phyloP scores from a whole-genome alignment of 2,797 vertebrate genomes.

The Cryptoblepharus egeriae region DNA sequence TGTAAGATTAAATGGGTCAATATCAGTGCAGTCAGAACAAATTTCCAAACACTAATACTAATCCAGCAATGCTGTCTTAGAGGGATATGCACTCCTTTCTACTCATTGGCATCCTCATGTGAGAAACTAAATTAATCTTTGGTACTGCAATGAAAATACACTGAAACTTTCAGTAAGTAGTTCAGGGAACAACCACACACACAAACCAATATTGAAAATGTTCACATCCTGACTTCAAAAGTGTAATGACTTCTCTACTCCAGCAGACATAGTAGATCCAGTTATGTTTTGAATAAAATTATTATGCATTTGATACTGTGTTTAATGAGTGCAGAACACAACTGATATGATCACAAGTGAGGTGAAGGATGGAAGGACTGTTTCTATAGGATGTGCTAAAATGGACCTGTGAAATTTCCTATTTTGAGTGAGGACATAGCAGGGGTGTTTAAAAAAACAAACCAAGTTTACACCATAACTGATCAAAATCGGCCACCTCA shows the following conservation, averaged over 20 bases:
- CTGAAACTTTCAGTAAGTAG: constrained; percentile 43
- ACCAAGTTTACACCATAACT: constrained; percentile 4
- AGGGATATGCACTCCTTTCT: constrained; percentile 23
- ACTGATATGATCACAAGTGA: not conserved
- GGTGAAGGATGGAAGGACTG: constrained; percentile 5
- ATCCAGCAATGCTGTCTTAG: constrained; percentile 12
- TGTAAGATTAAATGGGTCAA: constrained; percentile 33
- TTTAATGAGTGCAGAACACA: not conserved
- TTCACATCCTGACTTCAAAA: constrained; percentile 45
- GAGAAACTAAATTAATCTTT: constrained; percentile 58
- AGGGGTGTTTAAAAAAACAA: not conserved
- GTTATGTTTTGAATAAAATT: constrained; percentile 10
- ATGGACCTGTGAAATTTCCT: constrained; percentile 3
- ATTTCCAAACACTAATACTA: constrained; percentile 46
- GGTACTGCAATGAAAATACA: constrained; percentile 50
- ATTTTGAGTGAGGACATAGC: constrained; percentile 14
- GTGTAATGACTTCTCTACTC: constrained; percentile 34
- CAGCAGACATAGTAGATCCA: not conserved
- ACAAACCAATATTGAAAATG: constrained; percentile 20
- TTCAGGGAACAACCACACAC: constrained; percentile 28
- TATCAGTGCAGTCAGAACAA: constrained; percentile 41
- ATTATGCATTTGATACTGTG: constrained; percentile 15
- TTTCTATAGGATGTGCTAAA: constrained; percentile 21
- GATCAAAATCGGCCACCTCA: not conserved
- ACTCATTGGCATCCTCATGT: constrained; percentile 28